These are phyloP conservation scores for Lepidocolaptes lacrymiger DNA, from an alignment of 2,797 vertebrate genomes.

Conservation along the genomic window DNA sequence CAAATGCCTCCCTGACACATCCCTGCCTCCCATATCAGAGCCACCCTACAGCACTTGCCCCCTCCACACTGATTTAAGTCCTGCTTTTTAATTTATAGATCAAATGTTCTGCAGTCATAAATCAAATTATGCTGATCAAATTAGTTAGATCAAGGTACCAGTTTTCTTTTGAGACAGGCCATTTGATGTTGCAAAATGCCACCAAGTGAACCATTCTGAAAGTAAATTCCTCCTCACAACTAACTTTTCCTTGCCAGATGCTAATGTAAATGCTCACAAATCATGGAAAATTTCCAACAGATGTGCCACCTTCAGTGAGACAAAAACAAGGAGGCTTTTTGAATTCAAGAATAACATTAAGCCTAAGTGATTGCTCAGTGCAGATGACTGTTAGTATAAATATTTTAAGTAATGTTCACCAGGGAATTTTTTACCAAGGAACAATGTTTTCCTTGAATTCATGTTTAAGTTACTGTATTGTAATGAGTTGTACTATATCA, in stretches of 20 bases:
- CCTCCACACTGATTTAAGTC: not conserved
- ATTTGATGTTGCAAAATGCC: not conserved
- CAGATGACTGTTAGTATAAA: not conserved
- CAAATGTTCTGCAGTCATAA: not conserved
- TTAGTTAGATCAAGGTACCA: not conserved
- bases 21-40: not conserved
- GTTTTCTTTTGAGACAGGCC: not conserved
- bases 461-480: not conserved
- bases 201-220: not conserved
- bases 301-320: not conserved
- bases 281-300: not conserved
- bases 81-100: not conserved
- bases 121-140: not conserved
- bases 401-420: not conserved
- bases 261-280: not conserved
- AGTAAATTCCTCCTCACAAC: not conserved
- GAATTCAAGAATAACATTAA: not conserved
- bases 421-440: not conserved
- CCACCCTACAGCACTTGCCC: too few relatives aligned
- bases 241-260: not conserved
- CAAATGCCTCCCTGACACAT: rapidly evolving
- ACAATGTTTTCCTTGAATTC: not conserved
- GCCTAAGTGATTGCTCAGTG: not conserved
- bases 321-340: not conserved
- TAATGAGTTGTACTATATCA: not conserved